Conservation (phyloP, 2,113 vertebrate species). For the Acrocephalus arundinaceus region DNA sequence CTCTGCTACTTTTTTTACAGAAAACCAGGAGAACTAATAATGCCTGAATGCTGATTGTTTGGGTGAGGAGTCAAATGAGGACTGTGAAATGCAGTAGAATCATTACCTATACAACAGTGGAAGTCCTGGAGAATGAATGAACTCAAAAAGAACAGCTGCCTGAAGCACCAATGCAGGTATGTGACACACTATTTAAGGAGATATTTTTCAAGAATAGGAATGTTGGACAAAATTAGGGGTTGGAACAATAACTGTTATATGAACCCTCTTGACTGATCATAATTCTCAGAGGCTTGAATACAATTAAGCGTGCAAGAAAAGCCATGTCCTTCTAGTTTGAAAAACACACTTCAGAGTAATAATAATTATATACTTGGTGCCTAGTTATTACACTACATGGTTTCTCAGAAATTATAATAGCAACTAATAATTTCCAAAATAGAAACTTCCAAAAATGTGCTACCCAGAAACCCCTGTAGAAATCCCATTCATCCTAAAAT, state of each 20-base stretch:
- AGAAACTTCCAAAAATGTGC: not conserved
- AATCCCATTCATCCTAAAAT: not conserved
- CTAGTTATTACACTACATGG: not conserved
- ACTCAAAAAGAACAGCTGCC: not conserved
- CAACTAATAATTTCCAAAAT: constrained; percentile 14
- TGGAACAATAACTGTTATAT: not conserved
- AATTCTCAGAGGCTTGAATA: not conserved
- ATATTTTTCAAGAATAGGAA: not conserved
- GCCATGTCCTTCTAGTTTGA: not conserved
- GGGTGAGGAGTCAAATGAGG: not conserved
- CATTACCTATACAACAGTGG: not conserved
- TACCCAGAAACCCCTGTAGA: not conserved
- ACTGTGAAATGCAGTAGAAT: not conserved
- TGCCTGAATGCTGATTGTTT: not conserved
- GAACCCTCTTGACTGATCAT: not conserved
- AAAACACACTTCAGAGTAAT: not conserved
- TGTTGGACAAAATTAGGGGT: not conserved
- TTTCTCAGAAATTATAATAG: not conserved
- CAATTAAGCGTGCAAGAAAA: not conserved
- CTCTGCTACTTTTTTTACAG: not conserved
- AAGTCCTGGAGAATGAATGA: not conserved
- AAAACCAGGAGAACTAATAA: not conserved
- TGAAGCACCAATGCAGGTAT: not conserved
- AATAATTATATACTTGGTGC: not conserved
- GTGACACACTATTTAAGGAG: not conserved